A percentile compares a stretch with the other conserved stretches of the same genome.
Conservation (phyloP, 2,888 invertebrate species). For the Drosophila hamatofila region DNA sequence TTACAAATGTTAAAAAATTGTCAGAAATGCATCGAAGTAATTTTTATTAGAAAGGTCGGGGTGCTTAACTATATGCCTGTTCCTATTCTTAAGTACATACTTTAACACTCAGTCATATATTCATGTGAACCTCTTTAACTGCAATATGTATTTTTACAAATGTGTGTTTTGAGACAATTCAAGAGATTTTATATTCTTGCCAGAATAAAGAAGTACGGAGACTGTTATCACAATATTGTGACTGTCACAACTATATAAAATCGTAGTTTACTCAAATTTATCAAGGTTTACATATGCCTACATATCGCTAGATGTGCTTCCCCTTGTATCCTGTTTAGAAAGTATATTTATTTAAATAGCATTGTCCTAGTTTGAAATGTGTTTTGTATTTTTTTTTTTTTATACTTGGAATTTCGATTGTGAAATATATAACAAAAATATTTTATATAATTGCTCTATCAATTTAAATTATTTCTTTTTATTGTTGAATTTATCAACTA, state of each 20-base stretch:
- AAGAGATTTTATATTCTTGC: slow-evolving; percentile 26
- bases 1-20: slow-evolving; percentile 5
- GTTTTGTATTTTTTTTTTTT: not conserved
- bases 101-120: not conserved
- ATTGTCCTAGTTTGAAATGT: not conserved
- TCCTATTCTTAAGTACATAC: slow-evolving; percentile 13
- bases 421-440: slow-evolving; percentile 1
- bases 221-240: slow-evolving; percentile 17
- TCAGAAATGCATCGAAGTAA: slow-evolving; percentile 2
- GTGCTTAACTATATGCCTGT: slow-evolving; percentile 23
- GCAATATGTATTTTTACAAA: not conserved
- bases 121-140: not conserved
- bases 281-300: not conserved
- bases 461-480: not conserved
- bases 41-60: slow-evolving; percentile 12
- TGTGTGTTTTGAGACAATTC: slow-evolving; percentile 2
- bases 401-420: not conserved
- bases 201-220: slow-evolving; percentile 6
- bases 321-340: slow-evolving; percentile 1
- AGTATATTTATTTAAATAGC: not conserved
- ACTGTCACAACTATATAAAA: slow-evolving; percentile 8
- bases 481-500: not conserved
- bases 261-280: not conserved
- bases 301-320: slow-evolving; percentile 4
- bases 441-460: not conserved